A percentile compares a stretch with the other conserved stretches of the same genome.
phyloP scores from a whole-genome alignment of 2,113 vertebrate genomes.

The Vireo altiloquus region DNA sequence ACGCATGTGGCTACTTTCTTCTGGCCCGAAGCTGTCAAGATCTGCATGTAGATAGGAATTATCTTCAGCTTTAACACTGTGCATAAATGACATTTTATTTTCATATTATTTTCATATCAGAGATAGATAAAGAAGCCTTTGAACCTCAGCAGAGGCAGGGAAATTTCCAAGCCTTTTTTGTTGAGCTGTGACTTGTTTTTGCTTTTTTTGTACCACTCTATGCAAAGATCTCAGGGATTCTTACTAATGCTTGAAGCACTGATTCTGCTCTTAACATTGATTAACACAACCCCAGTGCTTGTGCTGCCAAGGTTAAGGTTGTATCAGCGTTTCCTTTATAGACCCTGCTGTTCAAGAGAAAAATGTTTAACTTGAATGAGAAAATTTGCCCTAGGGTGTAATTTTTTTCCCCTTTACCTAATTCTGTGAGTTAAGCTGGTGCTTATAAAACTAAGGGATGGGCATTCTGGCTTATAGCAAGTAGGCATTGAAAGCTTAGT shows the following conservation, averaged over 20 bases:
- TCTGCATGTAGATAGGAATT: neutral
- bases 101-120: neutral
- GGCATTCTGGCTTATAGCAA: neutral
- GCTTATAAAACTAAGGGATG: slow-evolving; percentile 49
- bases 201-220: neutral
- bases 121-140: neutral
- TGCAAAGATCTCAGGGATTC: neutral
- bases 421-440: slow-evolving; percentile 11
- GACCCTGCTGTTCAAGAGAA: slow-evolving; percentile 13
- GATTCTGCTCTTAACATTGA: slow-evolving; percentile 44
- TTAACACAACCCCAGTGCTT: slow-evolving; percentile 16
- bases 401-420: neutral
- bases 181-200: neutral
- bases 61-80: neutral
- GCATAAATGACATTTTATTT: neutral
- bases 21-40: neutral
- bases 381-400: slow-evolving; percentile 40
- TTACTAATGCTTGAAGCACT: neutral
- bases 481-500: neutral
- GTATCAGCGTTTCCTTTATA: slow-evolving; percentile 62
- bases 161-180: slow-evolving; percentile 31
- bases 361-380: slow-evolving; percentile 54
- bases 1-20: neutral
- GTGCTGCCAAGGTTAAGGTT: slow-evolving; percentile 41
- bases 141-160: neutral